phyloP scores from a whole-genome alignment of 2,888 invertebrate species.

The Drosophila anceps region DNA sequence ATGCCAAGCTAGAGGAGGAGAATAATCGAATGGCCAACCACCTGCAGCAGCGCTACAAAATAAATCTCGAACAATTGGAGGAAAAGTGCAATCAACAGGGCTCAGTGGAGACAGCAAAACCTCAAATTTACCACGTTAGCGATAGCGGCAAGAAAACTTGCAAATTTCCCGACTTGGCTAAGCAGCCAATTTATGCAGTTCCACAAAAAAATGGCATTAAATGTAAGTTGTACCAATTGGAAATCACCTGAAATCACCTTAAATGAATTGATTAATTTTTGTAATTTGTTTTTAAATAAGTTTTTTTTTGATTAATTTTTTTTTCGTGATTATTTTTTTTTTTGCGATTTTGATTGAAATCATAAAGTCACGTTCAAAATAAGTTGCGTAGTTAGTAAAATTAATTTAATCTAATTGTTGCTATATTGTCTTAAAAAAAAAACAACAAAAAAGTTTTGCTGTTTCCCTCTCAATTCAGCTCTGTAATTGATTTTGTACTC shows the following conservation, averaged over 20 bases:
- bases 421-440: background rate
- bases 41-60: constrained; percentile 14
- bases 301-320: background rate
- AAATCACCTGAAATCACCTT: constrained; percentile 33
- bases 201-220: constrained; percentile 31
- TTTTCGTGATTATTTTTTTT: too few species aligned
- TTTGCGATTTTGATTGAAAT: background rate
- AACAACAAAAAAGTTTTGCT: background rate
- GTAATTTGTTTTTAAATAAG: too few species aligned
- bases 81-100: constrained; percentile 31
- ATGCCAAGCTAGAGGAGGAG: constrained; percentile 3
- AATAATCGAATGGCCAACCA: background rate
- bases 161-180: background rate
- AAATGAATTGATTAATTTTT: background rate
- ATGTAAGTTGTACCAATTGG: constrained; percentile 30
- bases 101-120: constrained; percentile 11
- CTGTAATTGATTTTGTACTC: constrained; percentile 3
- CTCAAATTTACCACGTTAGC: background rate
- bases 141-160: constrained; percentile 1
- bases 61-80: background rate
- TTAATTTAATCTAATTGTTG: background rate
- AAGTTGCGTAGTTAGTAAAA: too few species aligned
- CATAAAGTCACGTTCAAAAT: too few species aligned
- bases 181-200: background rate
- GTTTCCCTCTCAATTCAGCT: background rate